Conservation (phyloP, 2,888 invertebrate genomes). For the Pocota personata region DNA sequence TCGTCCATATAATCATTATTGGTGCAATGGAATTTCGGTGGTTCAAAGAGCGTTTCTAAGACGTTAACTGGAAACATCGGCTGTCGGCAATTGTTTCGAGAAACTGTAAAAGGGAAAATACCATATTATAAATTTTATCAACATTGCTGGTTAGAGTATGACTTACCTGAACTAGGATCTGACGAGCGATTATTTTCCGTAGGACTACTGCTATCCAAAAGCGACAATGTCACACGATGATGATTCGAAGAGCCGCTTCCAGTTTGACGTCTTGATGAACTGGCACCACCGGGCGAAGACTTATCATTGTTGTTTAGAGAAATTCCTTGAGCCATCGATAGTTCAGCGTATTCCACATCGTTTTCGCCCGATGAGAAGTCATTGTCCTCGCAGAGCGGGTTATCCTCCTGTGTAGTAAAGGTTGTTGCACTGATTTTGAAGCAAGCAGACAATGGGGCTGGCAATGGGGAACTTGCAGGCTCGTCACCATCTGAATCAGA, state of each 20-base stretch:
- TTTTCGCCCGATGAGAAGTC: constrained; percentile 92
- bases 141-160: background rate
- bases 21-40: constrained; percentile 70
- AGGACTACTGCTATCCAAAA: constrained; percentile 57
- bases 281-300: constrained; percentile 27
- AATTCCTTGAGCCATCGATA: constrained; percentile 84
- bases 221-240: constrained; percentile 37
- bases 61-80: constrained; percentile 74
- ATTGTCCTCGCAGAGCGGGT: constrained; percentile 84
- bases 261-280: constrained; percentile 33
- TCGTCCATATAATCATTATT: constrained; percentile 60
- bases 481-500: constrained; percentile 92
- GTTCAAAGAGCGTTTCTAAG: constrained; percentile 75
- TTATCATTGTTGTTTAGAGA: constrained; percentile 55
- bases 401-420: constrained; percentile 45
- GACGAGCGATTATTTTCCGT: constrained; percentile 45
- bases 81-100: constrained; percentile 48
- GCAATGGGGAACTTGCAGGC: constrained; percentile 83
- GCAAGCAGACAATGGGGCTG: constrained; percentile 16
- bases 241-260: constrained; percentile 18
- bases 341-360: constrained; percentile 87
- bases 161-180: constrained; percentile 33
- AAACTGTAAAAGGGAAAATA: background rate
- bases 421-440: constrained; percentile 47
- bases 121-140: background rate